Evolutionary conservation across 2,797 vertebrate species (phyloP).

Genomic region (Lacerta bilineata): DNA sequence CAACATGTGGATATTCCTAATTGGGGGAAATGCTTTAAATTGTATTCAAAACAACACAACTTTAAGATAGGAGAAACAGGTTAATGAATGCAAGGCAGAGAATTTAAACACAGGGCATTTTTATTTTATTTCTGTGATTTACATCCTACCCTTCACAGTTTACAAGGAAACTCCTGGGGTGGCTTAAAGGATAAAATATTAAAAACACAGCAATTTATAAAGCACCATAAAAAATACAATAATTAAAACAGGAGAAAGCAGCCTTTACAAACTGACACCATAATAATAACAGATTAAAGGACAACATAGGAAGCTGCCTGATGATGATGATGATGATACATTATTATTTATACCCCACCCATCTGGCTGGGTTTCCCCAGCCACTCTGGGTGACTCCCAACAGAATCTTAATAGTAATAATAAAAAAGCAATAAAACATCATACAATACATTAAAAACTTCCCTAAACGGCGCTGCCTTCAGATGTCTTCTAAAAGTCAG

Average conservation of each 20-base stretch:
- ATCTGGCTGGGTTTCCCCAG: too few species aligned
- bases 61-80: not conserved
- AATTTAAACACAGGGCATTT: slow-evolving; percentile 5
- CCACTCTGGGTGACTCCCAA: too few species aligned
- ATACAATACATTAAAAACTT: too few species aligned
- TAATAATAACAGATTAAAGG: not conserved
- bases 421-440: too few species aligned
- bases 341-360: too few species aligned
- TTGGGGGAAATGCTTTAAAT: slow-evolving; percentile 56
- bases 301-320: not conserved
- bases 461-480: too few species aligned
- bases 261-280: not conserved
- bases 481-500: too few species aligned
- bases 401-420: too few species aligned
- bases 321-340: too few species aligned
- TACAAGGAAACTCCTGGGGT: not conserved
- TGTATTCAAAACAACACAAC: slow-evolving; percentile 44
- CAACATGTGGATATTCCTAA: slow-evolving; percentile 63
- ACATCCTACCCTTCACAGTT: not conserved
- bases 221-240: not conserved
- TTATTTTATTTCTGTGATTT: not conserved
- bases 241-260: not conserved
- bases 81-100: slow-evolving; percentile 54
- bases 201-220: not conserved
- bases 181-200: slow-evolving; percentile 1